A percentile compares a stretch with the other conserved stretches of the same genome.
phyloP scores from a whole-genome alignment of 2,113 vertebrate species.

The Acanthisitta chloris region DNA sequence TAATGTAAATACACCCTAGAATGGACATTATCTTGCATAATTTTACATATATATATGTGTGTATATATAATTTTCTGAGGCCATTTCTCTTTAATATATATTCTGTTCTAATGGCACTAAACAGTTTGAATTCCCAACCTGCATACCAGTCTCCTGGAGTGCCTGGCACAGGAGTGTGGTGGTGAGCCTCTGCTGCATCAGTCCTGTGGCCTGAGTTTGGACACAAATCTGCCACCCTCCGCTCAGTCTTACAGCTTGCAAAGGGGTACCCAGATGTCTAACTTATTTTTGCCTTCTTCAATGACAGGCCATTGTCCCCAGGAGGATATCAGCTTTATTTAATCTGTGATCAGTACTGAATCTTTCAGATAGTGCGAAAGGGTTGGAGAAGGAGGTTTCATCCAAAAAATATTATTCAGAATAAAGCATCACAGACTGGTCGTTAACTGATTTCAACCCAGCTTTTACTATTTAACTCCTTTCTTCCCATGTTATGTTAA shows the following conservation, averaged over 20 bases:
- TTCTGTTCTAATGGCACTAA: background rate
- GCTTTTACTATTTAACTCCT: background rate
- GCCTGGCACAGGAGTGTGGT: background rate
- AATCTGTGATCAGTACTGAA: background rate
- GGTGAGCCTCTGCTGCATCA: background rate
- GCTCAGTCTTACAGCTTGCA: background rate
- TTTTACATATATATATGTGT: background rate
- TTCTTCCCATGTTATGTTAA: background rate
- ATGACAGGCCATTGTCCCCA: background rate
- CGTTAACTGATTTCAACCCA: background rate
- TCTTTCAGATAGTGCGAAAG: background rate
- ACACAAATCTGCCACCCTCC: background rate
- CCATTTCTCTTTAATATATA: background rate
- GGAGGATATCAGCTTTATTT: background rate
- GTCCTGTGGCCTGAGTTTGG: background rate
- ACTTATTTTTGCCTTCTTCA: background rate
- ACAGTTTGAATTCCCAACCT: background rate
- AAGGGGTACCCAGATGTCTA: fast-evolving
- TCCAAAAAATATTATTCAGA: background rate
- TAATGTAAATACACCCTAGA: background rate
- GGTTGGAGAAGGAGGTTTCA: background rate
- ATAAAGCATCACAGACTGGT: background rate
- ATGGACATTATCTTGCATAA: background rate
- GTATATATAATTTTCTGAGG: background rate
- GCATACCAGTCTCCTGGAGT: background rate